Evolutionary conservation across 2,113 vertebrate species (phyloP).

Genomic region (Rhineura floridana): DNA sequence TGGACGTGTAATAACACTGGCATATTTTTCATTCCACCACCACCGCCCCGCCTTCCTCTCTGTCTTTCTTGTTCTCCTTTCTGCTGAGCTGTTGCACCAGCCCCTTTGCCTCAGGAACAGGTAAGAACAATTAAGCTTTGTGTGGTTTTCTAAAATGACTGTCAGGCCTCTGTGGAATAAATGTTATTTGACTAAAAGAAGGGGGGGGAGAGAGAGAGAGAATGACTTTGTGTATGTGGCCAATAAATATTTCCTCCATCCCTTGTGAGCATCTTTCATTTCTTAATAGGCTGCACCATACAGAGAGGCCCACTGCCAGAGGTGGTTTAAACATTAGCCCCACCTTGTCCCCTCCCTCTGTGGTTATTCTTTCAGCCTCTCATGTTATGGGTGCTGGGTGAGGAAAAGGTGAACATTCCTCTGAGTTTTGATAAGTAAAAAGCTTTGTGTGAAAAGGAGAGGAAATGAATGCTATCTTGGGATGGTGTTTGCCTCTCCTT

Average conservation of each 20-base stretch:
- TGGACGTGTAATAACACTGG: background rate
- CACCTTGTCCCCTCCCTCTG: background rate
- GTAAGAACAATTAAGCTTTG: slow-evolving; percentile 75
- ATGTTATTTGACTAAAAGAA: slow-evolving; percentile 68
- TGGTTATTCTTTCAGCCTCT: slow-evolving; percentile 27
- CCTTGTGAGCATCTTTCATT: slow-evolving; percentile 38
- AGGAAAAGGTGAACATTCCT: slow-evolving; percentile 33
- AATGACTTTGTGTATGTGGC: slow-evolving; percentile 42
- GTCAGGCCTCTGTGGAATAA: slow-evolving; percentile 64
- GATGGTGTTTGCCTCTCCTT: background rate
- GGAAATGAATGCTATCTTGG: background rate
- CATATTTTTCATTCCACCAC: slow-evolving; percentile 26
- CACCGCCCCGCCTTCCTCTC: background rate
- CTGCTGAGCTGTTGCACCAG: slow-evolving; percentile 48
- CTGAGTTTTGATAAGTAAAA: background rate
- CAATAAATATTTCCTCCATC: slow-evolving; percentile 47
- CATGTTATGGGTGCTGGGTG: background rate
- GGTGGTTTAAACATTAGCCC: background rate
- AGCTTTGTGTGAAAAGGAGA: background rate
- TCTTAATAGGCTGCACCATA: slow-evolving; percentile 35
- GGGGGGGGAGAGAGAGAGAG: slow-evolving; percentile 9
- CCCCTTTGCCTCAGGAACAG: slow-evolving; percentile 46
- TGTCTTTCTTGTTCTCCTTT: background rate
- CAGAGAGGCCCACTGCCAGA: slow-evolving; percentile 51
- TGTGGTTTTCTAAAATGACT: slow-evolving; percentile 63